Evolutionary conservation across 2,113 vertebrate genomes (phyloP), one percentile per base, ranked within the genome.

Genomic region (Diphyllodes magnificus): DNA sequence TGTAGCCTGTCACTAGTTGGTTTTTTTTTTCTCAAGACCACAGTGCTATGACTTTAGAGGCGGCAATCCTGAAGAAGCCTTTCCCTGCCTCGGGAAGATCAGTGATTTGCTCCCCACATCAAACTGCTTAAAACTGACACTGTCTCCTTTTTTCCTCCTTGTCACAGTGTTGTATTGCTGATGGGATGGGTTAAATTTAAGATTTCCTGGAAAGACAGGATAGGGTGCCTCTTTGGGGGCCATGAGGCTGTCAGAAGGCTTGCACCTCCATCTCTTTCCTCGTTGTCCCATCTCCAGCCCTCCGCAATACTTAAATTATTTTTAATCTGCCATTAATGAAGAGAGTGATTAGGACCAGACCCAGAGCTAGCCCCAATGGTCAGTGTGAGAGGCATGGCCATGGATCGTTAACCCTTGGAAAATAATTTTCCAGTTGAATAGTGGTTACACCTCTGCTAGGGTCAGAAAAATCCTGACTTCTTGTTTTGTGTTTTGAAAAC

Each of bases 11-110:
- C 77, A 1, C 44, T 50, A 19, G 12, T 8, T 66, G 45, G 5
- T 57, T 33, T 53, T 31, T 54, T 54, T 47, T 60, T 10, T 57
- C 60, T 86, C 40, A 25, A 30, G 80, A 63, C 18, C 71, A 23
- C 66, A 42, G 57, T 5, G 23, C 59, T 40, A 0, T 1, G 17
- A 47, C 40, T 64, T 81, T 12, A 56, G 59, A 81, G 73, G n/a
- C 0, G 2, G 27, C 37, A 45, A 9, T 76, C 49, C 35, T 0
- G 0, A 16, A 4, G 39, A 61, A 63, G 24, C 42, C 54, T 72
- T 72, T 60, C 40, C 45, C 37, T 72, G 33, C 57, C 28, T 8
- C 0, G 0, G 75, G 86, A 57, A 70, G 65, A 87, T 37, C n/a
- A 53, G 37, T 10, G 76, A 24, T 92, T 76, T 63, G 25, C 21